Evolutionary conservation across 2,888 invertebrate genomes (phyloP).

Genomic region (Spodoptera picta): DNA sequence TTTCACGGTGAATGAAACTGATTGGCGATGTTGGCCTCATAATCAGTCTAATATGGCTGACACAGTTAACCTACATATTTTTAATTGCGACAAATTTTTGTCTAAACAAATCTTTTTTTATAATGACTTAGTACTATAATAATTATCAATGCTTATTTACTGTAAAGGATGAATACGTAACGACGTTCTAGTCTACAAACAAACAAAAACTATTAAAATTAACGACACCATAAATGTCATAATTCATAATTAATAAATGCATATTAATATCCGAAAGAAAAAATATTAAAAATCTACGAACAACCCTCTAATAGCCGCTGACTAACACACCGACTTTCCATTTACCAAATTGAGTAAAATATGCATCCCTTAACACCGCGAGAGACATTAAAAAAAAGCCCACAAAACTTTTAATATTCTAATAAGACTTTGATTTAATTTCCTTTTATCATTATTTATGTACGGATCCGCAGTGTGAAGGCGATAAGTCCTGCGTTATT

Average conservation of each 20-base stretch:
- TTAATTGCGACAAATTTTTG: no score
- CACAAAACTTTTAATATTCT: constrained; percentile 87
- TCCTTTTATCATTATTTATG: constrained; percentile 89
- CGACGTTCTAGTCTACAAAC: neutral
- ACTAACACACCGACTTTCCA: constrained; percentile 74
- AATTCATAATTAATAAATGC: constrained; percentile 73
- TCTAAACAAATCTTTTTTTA: no score
- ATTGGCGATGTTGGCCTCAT: no score
- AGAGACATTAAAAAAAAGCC: constrained; percentile 87
- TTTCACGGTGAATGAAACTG: no score
- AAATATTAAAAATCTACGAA: constrained; percentile 68
- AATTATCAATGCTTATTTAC: no score
- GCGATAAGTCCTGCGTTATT: constrained; percentile 85
- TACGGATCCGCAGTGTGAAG: constrained; percentile 80
- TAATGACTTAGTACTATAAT: no score
- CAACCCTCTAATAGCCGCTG: constrained; percentile 74
- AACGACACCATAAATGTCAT: constrained; percentile 65
- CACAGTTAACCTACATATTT: no score
- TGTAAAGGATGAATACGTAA: no score
- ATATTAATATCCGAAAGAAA: constrained; percentile 64
- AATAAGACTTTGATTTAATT: constrained; percentile 89
- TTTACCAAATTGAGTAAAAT: constrained; percentile 88
- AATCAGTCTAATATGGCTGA: no score
- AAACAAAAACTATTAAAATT: constrained; percentile 29
- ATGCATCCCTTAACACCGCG: constrained; percentile 82